Percentiles rank a stretch among this genome's conserved stretches.
phyloP scores from a whole-genome alignment of 2,797 vertebrate genomes.

The Fistularia commersonii region DNA sequence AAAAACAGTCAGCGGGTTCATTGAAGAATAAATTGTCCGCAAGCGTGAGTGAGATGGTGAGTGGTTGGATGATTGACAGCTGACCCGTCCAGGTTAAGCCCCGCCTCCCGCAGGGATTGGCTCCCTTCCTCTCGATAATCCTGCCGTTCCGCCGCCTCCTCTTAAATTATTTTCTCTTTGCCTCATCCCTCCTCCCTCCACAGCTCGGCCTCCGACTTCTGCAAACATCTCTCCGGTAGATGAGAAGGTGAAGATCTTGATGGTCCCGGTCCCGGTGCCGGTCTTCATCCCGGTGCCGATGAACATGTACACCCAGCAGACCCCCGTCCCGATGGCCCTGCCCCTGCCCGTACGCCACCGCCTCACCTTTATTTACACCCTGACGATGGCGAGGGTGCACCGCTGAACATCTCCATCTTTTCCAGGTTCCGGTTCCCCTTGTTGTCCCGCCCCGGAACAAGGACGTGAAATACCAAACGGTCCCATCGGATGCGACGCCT shows the following conservation, averaged over 20 bases:
- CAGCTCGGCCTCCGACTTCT: constrained; percentile 16
- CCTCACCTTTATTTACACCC: no score
- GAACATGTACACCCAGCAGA: constrained; percentile 92
- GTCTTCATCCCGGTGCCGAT: constrained; percentile 93
- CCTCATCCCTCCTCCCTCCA: not conserved
- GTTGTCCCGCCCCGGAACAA: constrained; percentile 77
- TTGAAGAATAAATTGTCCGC: no score
- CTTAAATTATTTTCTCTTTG: not conserved
- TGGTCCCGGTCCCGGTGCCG: constrained; percentile 85
- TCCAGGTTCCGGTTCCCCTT: constrained; percentile 88
- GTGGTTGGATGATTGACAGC: no score
- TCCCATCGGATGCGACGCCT: constrained; percentile 73
- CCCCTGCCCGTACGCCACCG: constrained; percentile 80
- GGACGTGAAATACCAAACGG: constrained; percentile 78
- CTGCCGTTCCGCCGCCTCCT: not conserved
- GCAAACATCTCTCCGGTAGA: constrained; percentile 26
- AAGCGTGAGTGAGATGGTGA: no score
- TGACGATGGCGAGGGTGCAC: no score
- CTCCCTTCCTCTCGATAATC: not conserved
- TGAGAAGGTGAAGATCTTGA: constrained; percentile 71
- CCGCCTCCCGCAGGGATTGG: no score
- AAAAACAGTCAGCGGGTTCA: no score
- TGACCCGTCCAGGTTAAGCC: no score
- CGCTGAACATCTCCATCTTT: not conserved
- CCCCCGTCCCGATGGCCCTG: constrained; percentile 84